Evolutionary conservation across 2,888 invertebrate species (phyloP).

Genomic region (Subacronicta megacephala): DNA sequence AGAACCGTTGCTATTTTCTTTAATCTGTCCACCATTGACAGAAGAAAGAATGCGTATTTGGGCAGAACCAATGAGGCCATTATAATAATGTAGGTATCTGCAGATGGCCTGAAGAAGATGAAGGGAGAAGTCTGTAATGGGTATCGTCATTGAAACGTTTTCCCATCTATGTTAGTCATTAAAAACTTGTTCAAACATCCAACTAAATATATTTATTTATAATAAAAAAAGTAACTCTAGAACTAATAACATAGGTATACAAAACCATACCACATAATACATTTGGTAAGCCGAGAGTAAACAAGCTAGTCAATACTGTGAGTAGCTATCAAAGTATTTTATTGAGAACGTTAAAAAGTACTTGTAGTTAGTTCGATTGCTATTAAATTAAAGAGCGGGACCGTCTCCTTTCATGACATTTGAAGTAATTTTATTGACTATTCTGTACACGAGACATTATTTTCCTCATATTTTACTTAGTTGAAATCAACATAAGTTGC

Average conservation of each 20-base stretch:
- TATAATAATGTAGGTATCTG: too few relatives aligned
- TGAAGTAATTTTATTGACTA: slow-evolving; percentile 57
- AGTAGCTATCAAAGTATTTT: background rate
- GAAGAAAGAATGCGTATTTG: too few relatives aligned
- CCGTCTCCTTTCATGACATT: slow-evolving; percentile 59
- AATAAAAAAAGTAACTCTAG: too few relatives aligned
- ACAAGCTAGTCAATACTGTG: background rate
- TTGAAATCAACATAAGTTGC: background rate
- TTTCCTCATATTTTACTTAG: background rate
- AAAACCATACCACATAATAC: background rate
- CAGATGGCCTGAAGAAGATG: too few relatives aligned
- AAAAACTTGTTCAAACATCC: too few relatives aligned
- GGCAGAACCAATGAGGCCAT: too few relatives aligned
- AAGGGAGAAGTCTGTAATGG: too few relatives aligned
- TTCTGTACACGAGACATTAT: background rate
- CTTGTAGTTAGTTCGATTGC: slow-evolving; percentile 64
- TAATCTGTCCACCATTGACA: too few relatives aligned
- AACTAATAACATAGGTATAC: too few relatives aligned
- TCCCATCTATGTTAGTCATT: too few relatives aligned
- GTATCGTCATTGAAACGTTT: too few relatives aligned
- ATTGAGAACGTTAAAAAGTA: slow-evolving; percentile 55
- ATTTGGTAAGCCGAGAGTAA: background rate
- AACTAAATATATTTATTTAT: too few relatives aligned
- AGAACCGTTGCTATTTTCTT: background rate
- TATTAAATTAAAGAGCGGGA: slow-evolving; percentile 61